Evolutionary conservation across 1,140 invertebrate genomes (phyloP).

Genomic region (Pseudomyrmex cubaensis): DNA sequence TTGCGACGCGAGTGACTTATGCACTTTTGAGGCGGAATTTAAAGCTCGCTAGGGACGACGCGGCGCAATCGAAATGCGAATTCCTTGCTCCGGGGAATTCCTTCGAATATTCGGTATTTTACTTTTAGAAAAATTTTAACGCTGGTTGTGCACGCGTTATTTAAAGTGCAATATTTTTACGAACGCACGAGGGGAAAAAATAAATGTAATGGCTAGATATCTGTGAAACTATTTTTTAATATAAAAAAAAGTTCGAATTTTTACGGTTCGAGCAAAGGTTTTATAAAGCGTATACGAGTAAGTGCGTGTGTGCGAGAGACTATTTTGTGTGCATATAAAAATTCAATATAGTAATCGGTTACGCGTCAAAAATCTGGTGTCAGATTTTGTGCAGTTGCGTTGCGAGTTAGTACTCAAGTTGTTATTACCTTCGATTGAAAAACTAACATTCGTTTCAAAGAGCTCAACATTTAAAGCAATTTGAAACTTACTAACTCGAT

Average conservation of each 20-base stretch:
- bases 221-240: slow-evolving; percentile 21
- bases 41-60: not conserved
- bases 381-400: not conserved
- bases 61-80: slow-evolving; percentile 37
- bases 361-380: slow-evolving; percentile 37
- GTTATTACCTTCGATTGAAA: slow-evolving; percentile 3
- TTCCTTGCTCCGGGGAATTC: slow-evolving; percentile 16
- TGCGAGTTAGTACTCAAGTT: slow-evolving; percentile 1
- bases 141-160: not conserved
- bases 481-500: not conserved
- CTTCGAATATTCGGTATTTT: slow-evolving; percentile 23
- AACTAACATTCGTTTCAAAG: slow-evolving; percentile 12
- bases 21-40: slow-evolving; percentile 24
- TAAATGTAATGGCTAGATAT: slow-evolving; percentile 36
- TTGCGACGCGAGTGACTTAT: not conserved
- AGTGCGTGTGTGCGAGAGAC: not conserved
- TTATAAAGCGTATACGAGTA: not conserved
- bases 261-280: slow-evolving; percentile 13
- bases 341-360: slow-evolving; percentile 17
- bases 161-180: not conserved
- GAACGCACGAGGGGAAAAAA: not conserved
- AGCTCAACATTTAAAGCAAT: not conserved
- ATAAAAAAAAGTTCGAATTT: slow-evolving; percentile 49
- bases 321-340: not conserved
- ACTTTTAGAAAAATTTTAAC: slow-evolving; percentile 26